A percentile compares a stretch with the other conserved stretches of the same genome.
Evolutionary conservation across 1,140 invertebrate genomes (phyloP).

Genomic region (Brachionus plicatilis): DNA sequence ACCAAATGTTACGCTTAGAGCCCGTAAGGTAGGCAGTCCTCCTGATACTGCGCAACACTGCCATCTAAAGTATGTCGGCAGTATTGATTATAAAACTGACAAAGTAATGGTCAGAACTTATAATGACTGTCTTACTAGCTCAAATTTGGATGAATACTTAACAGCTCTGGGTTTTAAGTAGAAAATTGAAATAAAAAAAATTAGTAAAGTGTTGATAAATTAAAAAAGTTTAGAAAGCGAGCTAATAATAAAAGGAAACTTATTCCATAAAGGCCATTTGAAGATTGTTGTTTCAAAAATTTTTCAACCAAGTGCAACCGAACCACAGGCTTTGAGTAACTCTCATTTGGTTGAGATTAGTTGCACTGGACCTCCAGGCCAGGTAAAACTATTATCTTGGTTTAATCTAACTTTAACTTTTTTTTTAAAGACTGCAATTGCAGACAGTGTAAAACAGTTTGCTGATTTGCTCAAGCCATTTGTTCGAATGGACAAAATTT

Average conservation of each 20-base stretch:
- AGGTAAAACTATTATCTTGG: background rate
- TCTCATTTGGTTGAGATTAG: conserved; percentile 31
- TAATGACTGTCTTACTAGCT: conserved; percentile 11
- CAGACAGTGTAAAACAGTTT: conserved; percentile 19
- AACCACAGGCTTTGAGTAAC: background rate
- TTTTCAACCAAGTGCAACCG: background rate
- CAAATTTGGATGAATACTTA: conserved; percentile 26
- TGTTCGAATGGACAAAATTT: conserved; percentile 36
- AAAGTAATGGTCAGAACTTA: conserved; percentile 35
- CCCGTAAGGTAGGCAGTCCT: background rate
- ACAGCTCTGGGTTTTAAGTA: conserved; percentile 14
- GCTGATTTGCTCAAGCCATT: conserved; percentile 34
- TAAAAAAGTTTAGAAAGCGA: conserved; percentile 23
- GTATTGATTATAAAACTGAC: conserved; percentile 21
- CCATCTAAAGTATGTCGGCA: conserved; percentile 26
- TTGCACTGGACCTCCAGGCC: background rate
- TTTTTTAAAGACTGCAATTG: background rate
- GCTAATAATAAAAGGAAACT: conserved; percentile 13
- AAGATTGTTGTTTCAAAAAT: conserved; percentile 34
- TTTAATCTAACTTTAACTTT: background rate
- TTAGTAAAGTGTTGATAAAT: background rate
- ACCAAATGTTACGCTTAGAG: background rate
- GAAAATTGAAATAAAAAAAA: background rate
- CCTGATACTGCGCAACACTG: background rate
- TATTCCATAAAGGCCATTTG: conserved; percentile 28